phyloP scores from a whole-genome alignment of 2,888 invertebrate species.

The Chamaedrilus cognettii region DNA sequence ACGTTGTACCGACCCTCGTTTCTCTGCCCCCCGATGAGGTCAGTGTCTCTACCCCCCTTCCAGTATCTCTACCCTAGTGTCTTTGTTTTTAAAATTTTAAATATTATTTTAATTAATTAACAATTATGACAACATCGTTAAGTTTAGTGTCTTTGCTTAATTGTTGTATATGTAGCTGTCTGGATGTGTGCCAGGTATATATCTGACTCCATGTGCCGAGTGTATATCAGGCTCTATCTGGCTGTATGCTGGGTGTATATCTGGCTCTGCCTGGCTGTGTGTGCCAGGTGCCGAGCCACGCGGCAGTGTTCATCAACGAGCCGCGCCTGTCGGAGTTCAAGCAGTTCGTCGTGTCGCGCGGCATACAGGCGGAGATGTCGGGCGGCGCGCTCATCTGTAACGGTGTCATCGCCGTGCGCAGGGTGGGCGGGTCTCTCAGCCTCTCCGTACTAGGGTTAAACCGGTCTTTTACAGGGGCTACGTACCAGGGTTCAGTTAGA shows the following conservation, averaged over 20 bases:
- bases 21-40: constrained; percentile 18
- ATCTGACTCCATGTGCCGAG: neutral
- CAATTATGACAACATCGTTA: too few species aligned
- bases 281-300: constrained; percentile 53
- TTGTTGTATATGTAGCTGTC: neutral
- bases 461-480: too few species aligned
- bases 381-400: constrained; percentile 94
- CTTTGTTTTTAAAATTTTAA: too few species aligned
- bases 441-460: too few species aligned
- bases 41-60: too few species aligned
- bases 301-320: constrained; percentile 89
- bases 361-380: constrained; percentile 82
- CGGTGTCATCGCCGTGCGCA: constrained; percentile 83
- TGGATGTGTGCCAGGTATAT: neutral
- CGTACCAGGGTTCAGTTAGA: too few species aligned
- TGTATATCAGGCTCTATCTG: neutral
- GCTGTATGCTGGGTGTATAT: neutral
- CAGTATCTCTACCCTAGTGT: too few species aligned
- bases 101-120: too few species aligned
- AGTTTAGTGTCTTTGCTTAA: too few species aligned
- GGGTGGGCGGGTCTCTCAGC: constrained; percentile 65
- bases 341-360: constrained; percentile 65
- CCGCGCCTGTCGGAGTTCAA: constrained; percentile 90
- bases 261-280: too few species aligned
- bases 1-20: constrained; percentile 27